Conservation (phyloP, 2,888 invertebrate species). For the Gymnoscelis rufifasciata region DNA sequence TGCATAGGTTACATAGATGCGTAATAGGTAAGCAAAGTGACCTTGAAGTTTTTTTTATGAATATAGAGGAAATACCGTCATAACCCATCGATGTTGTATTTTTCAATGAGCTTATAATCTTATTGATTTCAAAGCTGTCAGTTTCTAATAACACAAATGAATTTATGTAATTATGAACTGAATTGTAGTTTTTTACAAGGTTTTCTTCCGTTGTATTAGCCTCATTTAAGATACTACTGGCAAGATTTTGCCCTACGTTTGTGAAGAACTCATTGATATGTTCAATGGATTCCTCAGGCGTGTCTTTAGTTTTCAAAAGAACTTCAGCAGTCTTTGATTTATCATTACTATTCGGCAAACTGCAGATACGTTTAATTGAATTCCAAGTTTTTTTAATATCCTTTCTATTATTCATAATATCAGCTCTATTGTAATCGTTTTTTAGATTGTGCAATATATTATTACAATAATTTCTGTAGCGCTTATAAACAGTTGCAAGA, state of each 20-base stretch:
- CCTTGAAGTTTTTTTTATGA: not conserved
- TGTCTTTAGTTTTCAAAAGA: not conserved
- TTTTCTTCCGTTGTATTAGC: not conserved
- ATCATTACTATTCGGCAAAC: not conserved
- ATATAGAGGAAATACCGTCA: slow-evolving; percentile 1
- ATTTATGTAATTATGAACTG: not conserved
- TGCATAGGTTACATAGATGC: not conserved
- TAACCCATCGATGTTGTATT: not conserved
- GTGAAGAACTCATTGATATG: slow-evolving; percentile 1
- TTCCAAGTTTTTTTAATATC: slow-evolving; percentile 2
- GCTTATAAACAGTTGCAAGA: not conserved
- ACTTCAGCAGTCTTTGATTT: not conserved
- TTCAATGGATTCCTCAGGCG: not conserved
- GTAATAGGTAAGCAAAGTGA: not conserved
- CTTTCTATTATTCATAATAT: not conserved
- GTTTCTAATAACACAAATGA: not conserved
- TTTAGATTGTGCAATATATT: not conserved
- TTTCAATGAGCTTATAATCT: not conserved
- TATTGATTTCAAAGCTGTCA: not conserved
- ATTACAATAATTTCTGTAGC: slow-evolving; percentile 3
- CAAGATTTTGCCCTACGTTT: not conserved
- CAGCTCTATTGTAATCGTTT: not conserved
- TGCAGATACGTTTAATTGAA: not conserved
- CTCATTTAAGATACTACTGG: not conserved
- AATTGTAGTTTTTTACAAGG: not conserved